Conservation (phyloP, 1,140 invertebrate genomes). For the Oppia nitens region DNA sequence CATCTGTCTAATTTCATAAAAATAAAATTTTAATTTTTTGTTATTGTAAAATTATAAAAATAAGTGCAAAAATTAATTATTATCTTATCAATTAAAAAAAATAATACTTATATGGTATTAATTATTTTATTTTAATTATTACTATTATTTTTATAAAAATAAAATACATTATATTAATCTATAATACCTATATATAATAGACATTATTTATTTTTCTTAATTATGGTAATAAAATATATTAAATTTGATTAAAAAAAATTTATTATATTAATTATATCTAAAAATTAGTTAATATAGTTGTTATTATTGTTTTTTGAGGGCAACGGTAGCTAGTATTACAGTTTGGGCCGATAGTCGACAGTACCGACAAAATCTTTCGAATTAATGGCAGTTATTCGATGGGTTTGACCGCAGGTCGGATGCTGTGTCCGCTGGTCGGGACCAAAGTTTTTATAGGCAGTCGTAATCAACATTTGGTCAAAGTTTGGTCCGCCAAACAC, state of each 20-base stretch:
- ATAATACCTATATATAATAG: no score
- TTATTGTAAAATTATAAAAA: no score
- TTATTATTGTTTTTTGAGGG: neutral
- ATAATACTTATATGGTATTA: no score
- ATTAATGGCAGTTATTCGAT: neutral
- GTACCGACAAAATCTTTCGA: neutral
- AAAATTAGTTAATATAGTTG: neutral
- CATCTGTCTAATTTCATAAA: neutral
- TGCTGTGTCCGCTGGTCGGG: conserved; percentile 36
- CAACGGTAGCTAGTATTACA: neutral
- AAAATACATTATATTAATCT: no score
- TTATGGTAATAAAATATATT: no score
- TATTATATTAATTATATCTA: no score
- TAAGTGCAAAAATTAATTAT: no score
- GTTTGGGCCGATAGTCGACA: neutral
- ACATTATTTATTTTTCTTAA: no score
- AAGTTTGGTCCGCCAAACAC: conserved; percentile 57
- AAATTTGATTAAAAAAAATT: no score
- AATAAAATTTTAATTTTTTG: neutral
- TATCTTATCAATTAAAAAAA: no score
- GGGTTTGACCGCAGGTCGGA: conserved; percentile 39
- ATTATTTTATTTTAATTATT: no score
- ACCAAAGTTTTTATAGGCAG: conserved; percentile 33
- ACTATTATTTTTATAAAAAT: no score
- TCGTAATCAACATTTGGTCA: conserved; percentile 57